phyloP scores from a whole-genome alignment of 2,888 invertebrate genomes.

The Mythimna lalbum region DNA sequence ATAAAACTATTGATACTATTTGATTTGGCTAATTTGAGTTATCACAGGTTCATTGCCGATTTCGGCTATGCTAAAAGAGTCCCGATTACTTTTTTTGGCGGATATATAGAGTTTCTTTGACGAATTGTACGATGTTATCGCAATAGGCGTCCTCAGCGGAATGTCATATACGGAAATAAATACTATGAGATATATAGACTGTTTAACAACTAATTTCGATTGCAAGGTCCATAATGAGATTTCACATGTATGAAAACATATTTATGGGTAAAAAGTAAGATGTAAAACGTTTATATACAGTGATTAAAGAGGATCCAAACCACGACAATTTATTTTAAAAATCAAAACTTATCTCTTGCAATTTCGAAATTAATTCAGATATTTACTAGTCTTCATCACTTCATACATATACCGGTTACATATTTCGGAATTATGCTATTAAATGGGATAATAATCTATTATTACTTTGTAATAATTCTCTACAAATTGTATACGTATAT shows the following conservation, averaged over 20 bases:
- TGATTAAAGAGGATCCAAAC: neutral
- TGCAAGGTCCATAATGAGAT: neutral
- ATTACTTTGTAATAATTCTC: constrained; percentile 38
- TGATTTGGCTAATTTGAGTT: constrained; percentile 37
- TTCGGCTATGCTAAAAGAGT: neutral
- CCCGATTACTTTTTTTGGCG: neutral
- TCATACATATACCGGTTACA: constrained; percentile 1
- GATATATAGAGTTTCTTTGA: neutral
- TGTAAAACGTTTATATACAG: neutral
- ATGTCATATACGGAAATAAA: neutral
- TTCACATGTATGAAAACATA: neutral
- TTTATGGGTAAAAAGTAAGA: neutral
- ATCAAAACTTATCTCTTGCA: neutral
- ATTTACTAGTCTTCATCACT: neutral
- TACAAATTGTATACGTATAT: constrained; percentile 36
- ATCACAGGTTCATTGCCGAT: constrained; percentile 24
- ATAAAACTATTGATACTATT: constrained; percentile 42
- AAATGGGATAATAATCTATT: constrained; percentile 24
- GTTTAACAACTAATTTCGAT: neutral
- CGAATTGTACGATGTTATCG: neutral
- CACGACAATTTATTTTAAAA: neutral
- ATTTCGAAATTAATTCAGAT: constrained; percentile 4
- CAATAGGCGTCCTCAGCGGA: constrained; percentile 15
- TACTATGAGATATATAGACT: constrained; percentile 4
- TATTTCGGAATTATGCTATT: constrained; percentile 3